These are phyloP conservation scores for Pagetopsis macropterus DNA, from an alignment of 2,797 vertebrate genomes.

Conservation along the genomic window DNA sequence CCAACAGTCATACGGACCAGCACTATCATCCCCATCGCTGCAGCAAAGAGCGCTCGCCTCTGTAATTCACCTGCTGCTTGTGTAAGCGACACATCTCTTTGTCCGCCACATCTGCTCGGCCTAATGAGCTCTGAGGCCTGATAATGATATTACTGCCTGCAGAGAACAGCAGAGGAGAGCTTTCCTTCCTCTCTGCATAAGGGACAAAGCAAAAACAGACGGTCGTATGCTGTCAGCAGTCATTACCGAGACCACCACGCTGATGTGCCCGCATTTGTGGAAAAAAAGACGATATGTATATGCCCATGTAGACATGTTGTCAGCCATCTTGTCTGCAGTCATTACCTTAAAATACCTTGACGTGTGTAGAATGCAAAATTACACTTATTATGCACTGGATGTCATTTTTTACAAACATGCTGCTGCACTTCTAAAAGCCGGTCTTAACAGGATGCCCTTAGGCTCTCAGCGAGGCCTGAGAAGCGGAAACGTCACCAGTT, in stretches of 20 bases:
- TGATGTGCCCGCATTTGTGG: slow-evolving; percentile 40
- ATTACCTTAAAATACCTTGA: slow-evolving; percentile 38
- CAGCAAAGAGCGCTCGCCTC: slow-evolving; percentile 16
- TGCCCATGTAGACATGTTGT: slow-evolving; percentile 32
- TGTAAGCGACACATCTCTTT: slow-evolving; percentile 57
- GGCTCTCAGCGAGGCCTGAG: slow-evolving; percentile 38
- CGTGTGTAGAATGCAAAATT: slow-evolving; percentile 23
- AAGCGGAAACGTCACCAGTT: slow-evolving; percentile 47
- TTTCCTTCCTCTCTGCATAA: slow-evolving; percentile 44
- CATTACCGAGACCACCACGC: slow-evolving; percentile 45
- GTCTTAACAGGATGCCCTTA: slow-evolving; percentile 53
- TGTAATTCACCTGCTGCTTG: slow-evolving; percentile 60
- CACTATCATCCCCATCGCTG: background rate
- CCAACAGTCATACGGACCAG: slow-evolving; percentile 6
- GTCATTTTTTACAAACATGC: slow-evolving; percentile 5
- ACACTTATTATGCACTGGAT: slow-evolving; percentile 3
- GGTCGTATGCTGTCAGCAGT: slow-evolving; percentile 56
- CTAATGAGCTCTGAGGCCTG: slow-evolving; percentile 73
- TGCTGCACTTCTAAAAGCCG: slow-evolving; percentile 16
- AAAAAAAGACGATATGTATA: slow-evolving; percentile 9
- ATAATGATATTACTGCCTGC: slow-evolving; percentile 70
- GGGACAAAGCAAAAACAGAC: slow-evolving; percentile 56
- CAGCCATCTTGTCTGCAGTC: slow-evolving; percentile 46
- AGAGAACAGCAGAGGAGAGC: slow-evolving; percentile 49
- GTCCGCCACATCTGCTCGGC: slow-evolving; percentile 71